Conservation (phyloP, 2,113 vertebrate species). For the Gobiocypris rarus region DNA sequence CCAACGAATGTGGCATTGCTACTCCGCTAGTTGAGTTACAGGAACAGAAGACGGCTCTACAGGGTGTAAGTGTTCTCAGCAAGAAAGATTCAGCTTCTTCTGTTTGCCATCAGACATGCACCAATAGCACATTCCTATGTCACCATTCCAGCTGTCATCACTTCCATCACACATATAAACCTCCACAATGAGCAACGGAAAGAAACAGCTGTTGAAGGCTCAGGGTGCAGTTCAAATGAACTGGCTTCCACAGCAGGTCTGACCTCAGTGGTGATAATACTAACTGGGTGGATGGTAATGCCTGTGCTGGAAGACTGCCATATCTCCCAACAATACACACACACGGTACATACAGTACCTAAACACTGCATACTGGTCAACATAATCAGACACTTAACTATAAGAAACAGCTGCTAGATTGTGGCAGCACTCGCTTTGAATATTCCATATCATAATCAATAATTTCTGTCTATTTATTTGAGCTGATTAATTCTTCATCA, state of each 20-base stretch:
- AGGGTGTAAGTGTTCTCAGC: background rate
- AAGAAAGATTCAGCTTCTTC: background rate
- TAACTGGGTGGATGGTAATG: constrained; percentile 36
- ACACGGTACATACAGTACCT: background rate
- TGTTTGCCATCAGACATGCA: constrained; percentile 2
- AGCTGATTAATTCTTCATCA: background rate
- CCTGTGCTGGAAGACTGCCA: constrained; percentile 49
- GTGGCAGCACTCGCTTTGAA: background rate
- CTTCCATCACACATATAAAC: constrained; percentile 10
- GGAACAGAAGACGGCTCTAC: background rate
- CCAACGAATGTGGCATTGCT: background rate
- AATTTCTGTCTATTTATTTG: background rate
- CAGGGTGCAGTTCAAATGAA: constrained; percentile 4
- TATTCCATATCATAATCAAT: background rate
- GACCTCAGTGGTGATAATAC: constrained; percentile 10
- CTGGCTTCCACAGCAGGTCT: background rate
- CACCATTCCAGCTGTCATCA: constrained; percentile 21
- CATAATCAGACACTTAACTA: background rate
- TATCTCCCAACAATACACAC: constrained; percentile 23
- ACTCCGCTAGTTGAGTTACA: background rate
- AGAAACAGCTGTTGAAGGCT: constrained; percentile 18
- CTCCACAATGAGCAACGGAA: background rate
- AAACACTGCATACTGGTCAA: background rate
- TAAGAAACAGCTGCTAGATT: background rate
- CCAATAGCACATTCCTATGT: constrained; percentile 21